Conservation (phyloP, 1,140 invertebrate genomes). For the Nymphalis io region DNA sequence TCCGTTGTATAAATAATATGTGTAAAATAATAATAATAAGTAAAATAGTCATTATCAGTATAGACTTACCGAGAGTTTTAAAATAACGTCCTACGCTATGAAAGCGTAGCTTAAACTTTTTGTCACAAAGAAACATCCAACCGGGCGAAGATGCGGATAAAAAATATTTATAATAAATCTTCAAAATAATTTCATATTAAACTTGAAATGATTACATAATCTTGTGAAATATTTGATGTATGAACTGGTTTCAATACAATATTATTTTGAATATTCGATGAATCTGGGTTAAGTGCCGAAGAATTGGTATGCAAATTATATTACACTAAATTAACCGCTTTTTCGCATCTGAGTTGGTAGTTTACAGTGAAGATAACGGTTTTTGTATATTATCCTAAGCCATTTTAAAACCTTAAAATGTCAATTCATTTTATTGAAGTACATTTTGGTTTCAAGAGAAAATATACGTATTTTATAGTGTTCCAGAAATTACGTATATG, state of each 20-base stretch:
- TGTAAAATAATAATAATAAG: too few species aligned
- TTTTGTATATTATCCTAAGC: background rate
- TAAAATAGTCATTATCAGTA: too few species aligned
- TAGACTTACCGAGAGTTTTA: too few species aligned
- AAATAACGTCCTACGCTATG: too few species aligned
- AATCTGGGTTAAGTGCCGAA: constrained; percentile 1
- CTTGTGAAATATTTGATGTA: background rate
- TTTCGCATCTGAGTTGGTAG: background rate
- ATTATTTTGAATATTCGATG: background rate
- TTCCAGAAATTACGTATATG: too few species aligned
- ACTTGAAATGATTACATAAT: background rate
- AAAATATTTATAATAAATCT: too few species aligned
- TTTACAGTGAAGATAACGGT: background rate
- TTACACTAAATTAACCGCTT: background rate
- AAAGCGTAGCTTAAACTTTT: too few species aligned
- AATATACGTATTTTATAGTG: too few species aligned
- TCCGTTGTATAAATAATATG: too few species aligned
- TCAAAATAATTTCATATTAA: background rate
- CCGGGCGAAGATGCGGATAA: too few species aligned
- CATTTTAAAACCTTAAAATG: background rate
- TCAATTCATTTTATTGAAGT: background rate
- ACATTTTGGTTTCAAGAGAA: background rate
- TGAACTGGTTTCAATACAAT: background rate
- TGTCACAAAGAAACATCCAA: too few species aligned
- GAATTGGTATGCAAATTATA: constrained; percentile 3